These are phyloP conservation scores for Ictalurus furcatus DNA, from an alignment of 2,113 vertebrate species.

Conservation along the genomic window DNA sequence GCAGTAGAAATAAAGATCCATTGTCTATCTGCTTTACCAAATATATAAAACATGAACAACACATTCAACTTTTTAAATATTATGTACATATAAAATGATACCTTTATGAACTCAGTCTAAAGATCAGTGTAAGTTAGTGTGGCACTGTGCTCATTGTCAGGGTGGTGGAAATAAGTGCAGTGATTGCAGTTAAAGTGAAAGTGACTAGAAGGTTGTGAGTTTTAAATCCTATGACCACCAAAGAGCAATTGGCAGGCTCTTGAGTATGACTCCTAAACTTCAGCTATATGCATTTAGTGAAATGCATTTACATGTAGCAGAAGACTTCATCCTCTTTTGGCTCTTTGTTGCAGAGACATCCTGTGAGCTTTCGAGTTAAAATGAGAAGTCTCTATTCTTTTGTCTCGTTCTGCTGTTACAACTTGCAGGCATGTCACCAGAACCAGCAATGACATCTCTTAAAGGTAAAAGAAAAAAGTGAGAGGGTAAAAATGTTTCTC, in stretches of 20 bases:
- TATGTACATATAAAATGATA: background rate
- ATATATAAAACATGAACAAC: background rate
- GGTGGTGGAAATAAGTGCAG: background rate
- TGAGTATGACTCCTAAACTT: background rate
- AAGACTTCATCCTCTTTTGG: constrained; percentile 24
- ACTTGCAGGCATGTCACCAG: constrained; percentile 57
- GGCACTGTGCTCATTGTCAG: background rate
- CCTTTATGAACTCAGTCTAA: background rate
- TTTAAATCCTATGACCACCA: background rate
- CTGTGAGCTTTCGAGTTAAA: constrained; percentile 46
- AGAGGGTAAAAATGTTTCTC: constrained; percentile 31
- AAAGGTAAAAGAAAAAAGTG: constrained; percentile 47
- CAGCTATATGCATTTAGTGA: background rate
- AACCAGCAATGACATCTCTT: constrained; percentile 57
- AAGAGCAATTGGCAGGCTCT: background rate
- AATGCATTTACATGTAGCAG: background rate
- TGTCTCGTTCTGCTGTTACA: constrained; percentile 42
- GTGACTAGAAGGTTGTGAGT: background rate
- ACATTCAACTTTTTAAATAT: background rate
- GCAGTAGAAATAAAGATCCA: background rate
- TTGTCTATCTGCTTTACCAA: background rate
- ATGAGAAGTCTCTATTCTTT: constrained; percentile 47
- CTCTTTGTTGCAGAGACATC: constrained; percentile 14
- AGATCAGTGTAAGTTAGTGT: background rate
- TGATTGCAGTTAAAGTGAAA: background rate